Evolutionary conservation across 2,888 invertebrate species (phyloP), one percentile per base, ranked within the genome.

Genomic region (Synergus japonicus): DNA sequence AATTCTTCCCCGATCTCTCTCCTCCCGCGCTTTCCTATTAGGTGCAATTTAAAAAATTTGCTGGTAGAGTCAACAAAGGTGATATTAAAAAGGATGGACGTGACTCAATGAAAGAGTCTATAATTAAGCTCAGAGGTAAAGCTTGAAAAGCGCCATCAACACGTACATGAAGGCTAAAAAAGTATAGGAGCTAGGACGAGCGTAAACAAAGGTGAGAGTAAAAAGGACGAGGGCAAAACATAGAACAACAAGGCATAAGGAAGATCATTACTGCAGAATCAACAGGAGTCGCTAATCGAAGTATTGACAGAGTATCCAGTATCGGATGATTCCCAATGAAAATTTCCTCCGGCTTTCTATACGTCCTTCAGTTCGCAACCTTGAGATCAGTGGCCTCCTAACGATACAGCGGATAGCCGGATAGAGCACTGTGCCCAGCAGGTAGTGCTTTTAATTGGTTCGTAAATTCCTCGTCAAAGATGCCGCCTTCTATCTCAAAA

Each of bases 361-460:
- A 29, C 49, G 69, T 69, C 69, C 69, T 69, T 73, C 73, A 73
- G 54, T n/a, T 37, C 73, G 41, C 54, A 73, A 58, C 73, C 73
- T 73, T 73, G 73, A 73, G 54, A 73, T 73, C 73, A 73, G 73
- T 73, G 54, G 29, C 73, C 73, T 49, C 73, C 49, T 69, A 69
- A 54, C 54, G 73, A 73, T 73, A 29, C 29, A 58, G n/a, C 18
- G 18, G 18, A 58, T 18, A 58, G 58, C 15, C 46, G 46, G 46
- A 49, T 49, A 69, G 69, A 58, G 73, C 41, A 41, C 73, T 58
- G 41, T 9, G 73, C 73, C 54, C 73, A 73, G 73, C 73, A 37
- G 73, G 73, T 37, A 73, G 73, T 73, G 54, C 73, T 73, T 73
- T 73, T 73, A 73, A 73, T 73, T 73, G 73, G 73, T 73, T 73